Evolutionary conservation across 2,113 vertebrate genomes (phyloP).

Genomic region (Perognathus longimembris): DNA sequence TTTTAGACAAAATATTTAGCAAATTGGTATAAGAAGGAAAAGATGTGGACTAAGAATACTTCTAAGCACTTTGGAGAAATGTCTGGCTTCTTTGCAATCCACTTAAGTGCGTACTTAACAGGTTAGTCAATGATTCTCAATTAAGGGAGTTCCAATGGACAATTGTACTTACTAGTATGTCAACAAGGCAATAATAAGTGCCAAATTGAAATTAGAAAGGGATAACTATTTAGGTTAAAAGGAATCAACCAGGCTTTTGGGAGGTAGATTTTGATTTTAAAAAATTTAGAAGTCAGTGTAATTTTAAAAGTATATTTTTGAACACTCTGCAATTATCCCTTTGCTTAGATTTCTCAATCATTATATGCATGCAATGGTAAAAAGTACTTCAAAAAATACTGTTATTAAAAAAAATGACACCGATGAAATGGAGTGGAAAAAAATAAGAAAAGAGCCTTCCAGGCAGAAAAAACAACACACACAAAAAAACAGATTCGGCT

Average conservation of each 20-base stretch:
- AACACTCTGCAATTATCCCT: constrained; percentile 34
- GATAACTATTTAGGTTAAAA: constrained; percentile 40
- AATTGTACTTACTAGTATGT: constrained; percentile 53
- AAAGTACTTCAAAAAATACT: constrained; percentile 36
- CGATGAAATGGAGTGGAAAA: neutral
- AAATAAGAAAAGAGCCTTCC: neutral
- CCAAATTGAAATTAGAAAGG: constrained; percentile 58
- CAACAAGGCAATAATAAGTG: constrained; percentile 50
- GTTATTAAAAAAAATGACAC: neutral
- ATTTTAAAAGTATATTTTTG: neutral
- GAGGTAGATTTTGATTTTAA: constrained; percentile 28
- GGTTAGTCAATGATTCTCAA: constrained; percentile 67
- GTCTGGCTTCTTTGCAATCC: constrained; percentile 44
- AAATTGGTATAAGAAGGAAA: constrained; percentile 40
- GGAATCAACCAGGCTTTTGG: constrained; percentile 44
- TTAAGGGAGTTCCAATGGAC: constrained; percentile 53
- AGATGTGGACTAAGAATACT: constrained; percentile 39
- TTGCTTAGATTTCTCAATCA: constrained; percentile 19
- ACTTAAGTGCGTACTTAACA: constrained; percentile 65
- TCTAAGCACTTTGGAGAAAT: constrained; percentile 51
- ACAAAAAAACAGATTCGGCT: neutral
- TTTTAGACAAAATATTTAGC: constrained; percentile 34
- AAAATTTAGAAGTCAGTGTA: constrained; percentile 9
- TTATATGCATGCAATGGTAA: neutral
- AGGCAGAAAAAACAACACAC: constrained; percentile 35